Evolutionary conservation across 2,888 invertebrate genomes (phyloP).

Genomic region (Standfussiana lucernea): DNA sequence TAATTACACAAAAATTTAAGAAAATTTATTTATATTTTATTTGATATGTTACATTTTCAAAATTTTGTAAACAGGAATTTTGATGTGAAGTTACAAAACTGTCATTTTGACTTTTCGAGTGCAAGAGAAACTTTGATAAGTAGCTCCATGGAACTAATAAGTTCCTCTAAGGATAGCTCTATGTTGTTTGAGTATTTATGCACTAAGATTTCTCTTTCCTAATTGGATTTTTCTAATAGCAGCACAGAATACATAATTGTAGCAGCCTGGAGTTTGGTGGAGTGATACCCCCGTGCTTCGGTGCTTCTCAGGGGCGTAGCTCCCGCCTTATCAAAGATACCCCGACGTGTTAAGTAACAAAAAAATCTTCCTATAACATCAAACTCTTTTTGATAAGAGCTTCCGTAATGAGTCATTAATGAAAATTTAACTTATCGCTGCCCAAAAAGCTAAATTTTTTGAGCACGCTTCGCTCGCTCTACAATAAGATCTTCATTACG

Average conservation of each 20-base stretch:
- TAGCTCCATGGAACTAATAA: neutral
- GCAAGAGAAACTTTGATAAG: neutral
- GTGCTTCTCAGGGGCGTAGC: too few relatives aligned
- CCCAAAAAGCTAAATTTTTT: too few relatives aligned
- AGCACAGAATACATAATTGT: too few relatives aligned
- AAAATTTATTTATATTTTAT: slow-evolving; percentile 7
- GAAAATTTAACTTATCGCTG: too few relatives aligned
- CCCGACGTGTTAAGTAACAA: too few relatives aligned
- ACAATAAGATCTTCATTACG: too few relatives aligned
- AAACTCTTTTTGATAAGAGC: too few relatives aligned
- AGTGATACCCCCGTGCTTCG: too few relatives aligned
- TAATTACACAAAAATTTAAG: slow-evolving; percentile 30
- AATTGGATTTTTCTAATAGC: neutral
- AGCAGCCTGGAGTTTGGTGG: neutral
- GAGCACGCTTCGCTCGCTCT: too few relatives aligned
- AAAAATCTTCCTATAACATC: too few relatives aligned
- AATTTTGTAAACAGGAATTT: slow-evolving; percentile 25
- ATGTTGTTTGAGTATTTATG: neutral
- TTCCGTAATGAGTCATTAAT: too few relatives aligned
- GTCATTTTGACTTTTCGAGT: slow-evolving; percentile 10
- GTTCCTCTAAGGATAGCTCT: neutral
- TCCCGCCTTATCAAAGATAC: too few relatives aligned
- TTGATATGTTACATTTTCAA: neutral
- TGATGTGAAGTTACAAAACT: neutral
- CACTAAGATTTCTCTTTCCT: neutral